Base-by-base conservation (phyloP, 2,113 vertebrate genomes). In the Raphicerus campestris region DNA sequence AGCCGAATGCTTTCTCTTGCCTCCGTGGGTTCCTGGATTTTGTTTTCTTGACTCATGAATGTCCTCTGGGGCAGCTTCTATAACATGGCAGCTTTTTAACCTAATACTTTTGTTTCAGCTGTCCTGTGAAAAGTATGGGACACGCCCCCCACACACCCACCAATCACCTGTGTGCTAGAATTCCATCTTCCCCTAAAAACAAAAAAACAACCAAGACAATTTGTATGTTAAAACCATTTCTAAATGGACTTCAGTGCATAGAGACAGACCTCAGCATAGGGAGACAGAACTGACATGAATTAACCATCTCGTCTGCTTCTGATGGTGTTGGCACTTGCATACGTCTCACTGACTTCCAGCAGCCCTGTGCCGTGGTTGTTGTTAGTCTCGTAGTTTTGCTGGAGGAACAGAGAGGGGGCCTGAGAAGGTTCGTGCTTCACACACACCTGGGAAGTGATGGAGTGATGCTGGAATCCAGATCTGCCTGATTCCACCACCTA, bases 201-300 rank as follows among this genome's bases (percentile, higher is more conserved):
- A 82, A 85, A n/a, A 80, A 61, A 82, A 81, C 84, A 89, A 70
- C 22, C 35, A 42, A 10, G 35, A 42, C 55, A 70, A 56, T 63
- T 82, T 85, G 4, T 22, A 15, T 11, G 1, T 49, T 55, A 26
- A 80, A 91, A 89, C 13, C 6, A 10, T 16, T 49, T 92, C 2
- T 70, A 16, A 32, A 58, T 78, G 81, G 32, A 61, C 58, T 3
- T 28, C 66, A 3, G 6, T 5, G 56, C 83, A 15, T 55, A 10
- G 66, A 94, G 63, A n/a, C 42, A 3, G 75, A 32, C 75, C 30
- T n/a, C 22, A 19, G 63, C 56, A 11, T 22, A 70, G 7, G 10
- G 58, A 56, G 5, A 2, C 13, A n/a, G 51, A 32, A 14, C 24
- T 13, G 19, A 13, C 1, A 0, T 19, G 15, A 10, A 5, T 3